phyloP scores from a whole-genome alignment of 37 sponge, comb jelly and placozoan genomes.

The Halichondria panicea region DNA sequence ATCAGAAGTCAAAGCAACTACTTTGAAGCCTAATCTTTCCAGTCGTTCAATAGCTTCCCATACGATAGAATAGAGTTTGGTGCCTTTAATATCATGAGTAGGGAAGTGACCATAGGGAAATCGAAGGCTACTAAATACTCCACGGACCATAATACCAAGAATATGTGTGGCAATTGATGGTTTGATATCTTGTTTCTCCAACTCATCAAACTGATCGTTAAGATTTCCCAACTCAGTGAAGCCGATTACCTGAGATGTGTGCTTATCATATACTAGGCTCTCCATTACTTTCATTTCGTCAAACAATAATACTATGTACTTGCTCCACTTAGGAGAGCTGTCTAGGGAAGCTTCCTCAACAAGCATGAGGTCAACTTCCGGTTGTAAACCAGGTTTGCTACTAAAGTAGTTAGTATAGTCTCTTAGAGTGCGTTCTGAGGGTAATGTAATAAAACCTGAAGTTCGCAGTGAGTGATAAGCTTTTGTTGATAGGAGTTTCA shows the following conservation, averaged over 20 bases:
- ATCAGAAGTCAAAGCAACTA: conserved; percentile 29
- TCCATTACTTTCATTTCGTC: conserved; percentile 56
- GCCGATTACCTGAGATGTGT: background rate
- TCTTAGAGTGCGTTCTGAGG: conserved; percentile 46
- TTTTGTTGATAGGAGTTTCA: conserved; percentile 24
- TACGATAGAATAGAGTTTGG: conserved; percentile 17
- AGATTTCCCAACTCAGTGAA: background rate
- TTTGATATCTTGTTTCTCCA: background rate
- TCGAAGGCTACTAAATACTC: conserved; percentile 19
- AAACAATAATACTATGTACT: conserved; percentile 13
- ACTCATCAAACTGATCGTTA: background rate
- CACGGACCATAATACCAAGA: conserved; percentile 45
- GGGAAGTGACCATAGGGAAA: conserved; percentile 53
- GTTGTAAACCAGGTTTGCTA: conserved; percentile 40
- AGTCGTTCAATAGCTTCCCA: conserved; percentile 55
- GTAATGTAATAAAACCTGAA: conserved; percentile 45
- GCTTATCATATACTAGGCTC: conserved; percentile 43
- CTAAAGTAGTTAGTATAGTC: conserved; percentile 57
- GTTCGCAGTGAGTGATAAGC: conserved; percentile 34
- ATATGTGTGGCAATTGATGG: conserved; percentile 33
- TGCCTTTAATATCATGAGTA: conserved; percentile 7
- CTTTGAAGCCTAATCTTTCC: conserved; percentile 40
- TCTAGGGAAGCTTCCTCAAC: conserved; percentile 30
- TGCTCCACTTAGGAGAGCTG: conserved; percentile 32
- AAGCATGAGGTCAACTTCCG: conserved; percentile 11